Evolutionary conservation across 2,888 invertebrate genomes (phyloP).

Genomic region (Noctuana brunneofusca): DNA sequence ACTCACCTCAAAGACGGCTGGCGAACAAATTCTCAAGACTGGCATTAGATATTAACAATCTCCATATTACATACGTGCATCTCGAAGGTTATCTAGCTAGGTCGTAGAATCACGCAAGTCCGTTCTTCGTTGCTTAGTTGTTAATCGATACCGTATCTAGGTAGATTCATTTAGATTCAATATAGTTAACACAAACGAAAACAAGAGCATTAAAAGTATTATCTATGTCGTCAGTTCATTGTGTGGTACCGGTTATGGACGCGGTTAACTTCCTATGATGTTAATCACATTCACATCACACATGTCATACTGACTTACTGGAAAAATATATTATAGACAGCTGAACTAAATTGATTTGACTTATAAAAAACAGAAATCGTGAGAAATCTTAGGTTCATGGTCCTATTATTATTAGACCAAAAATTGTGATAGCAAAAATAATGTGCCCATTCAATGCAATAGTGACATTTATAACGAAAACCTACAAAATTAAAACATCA

Average conservation of each 20-base stretch:
- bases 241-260: background rate
- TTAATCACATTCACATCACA: too few species aligned
- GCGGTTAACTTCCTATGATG: too few species aligned
- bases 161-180: slow-evolving; percentile 5
- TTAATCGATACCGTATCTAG: slow-evolving; percentile 8
- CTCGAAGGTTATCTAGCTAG: slow-evolving; percentile 43
- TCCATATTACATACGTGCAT: slow-evolving; percentile 14
- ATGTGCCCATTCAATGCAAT: background rate
- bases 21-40: slow-evolving; percentile 93
- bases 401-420: too few species aligned
- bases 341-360: too few species aligned
- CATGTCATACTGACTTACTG: too few species aligned
- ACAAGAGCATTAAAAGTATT: background rate
- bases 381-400: too few species aligned
- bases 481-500: background rate
- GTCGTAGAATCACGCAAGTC: slow-evolving; percentile 42
- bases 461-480: background rate
- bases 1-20: slow-evolving; percentile 85
- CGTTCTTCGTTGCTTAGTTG: slow-evolving; percentile 24
- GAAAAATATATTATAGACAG: too few species aligned
- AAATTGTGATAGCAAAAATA: too few species aligned
- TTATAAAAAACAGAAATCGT: too few species aligned
- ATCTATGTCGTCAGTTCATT: background rate
- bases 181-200: background rate
- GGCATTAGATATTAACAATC: slow-evolving; percentile 81